Evolutionary conservation across 1,140 invertebrate species (phyloP), one percentile per base, ranked within the genome.

Genomic region (Luehdorfia chinensis): DNA sequence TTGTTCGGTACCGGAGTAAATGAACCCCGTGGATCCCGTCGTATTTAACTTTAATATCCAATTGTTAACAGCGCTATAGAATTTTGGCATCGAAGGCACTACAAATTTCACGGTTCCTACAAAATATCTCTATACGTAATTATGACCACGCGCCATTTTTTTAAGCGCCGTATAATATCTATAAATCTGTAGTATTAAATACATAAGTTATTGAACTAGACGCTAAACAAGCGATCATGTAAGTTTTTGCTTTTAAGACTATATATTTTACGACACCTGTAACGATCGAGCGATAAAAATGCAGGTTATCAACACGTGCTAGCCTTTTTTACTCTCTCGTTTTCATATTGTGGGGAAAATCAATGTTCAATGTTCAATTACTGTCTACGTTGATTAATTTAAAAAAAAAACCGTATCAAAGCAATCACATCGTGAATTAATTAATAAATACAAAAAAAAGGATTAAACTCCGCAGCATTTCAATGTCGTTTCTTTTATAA

Each of bases 311-410:
- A 27, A 41, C 37, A 27, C 37, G 23, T 27, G 13, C 8, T 4
- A 14, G 12, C 23, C 7, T 41, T 27, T 39, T 41, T 39, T 27
- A 5, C 13, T n/a, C 39, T 25, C 25, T 28, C 14, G n/a, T 43
- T 43, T 43, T 8, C 39, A 11, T 16, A 14, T 27, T 9, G 14
- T 8, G 25, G 8, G 39, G 23, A 12, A 43, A 18, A 28, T 43
- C 39, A 43, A 43, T 25, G 28, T 14, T 43, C 39, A 43, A 43
- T 25, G 28, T 14, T 41, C 23, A 43, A 43, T 43, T 43, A 43
- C 39, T 25, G 39, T 43, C 23, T 4, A 11, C 14, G 16, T 43
- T 9, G 23, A 43, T 43, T 43, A 30, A 21, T n/a, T n/a, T n/a
- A n/a, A n/a, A n/a, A 43, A 30, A 43, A 43, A 16, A 28, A 43